phyloP scores from a whole-genome alignment of 2,113 vertebrate genomes.

The Procavia capensis region DNA sequence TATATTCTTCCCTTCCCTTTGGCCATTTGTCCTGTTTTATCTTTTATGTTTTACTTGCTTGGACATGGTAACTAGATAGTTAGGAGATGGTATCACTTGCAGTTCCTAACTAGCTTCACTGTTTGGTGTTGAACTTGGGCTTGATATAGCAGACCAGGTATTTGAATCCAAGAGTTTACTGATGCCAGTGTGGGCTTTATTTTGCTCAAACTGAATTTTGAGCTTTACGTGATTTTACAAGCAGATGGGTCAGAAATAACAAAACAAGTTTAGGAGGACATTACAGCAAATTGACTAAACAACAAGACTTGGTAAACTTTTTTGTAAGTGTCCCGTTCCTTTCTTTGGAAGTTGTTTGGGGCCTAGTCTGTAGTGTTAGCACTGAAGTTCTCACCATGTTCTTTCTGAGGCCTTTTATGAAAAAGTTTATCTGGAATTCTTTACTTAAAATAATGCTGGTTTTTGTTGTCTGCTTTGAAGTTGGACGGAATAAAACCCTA shows the following conservation, averaged over 20 bases:
- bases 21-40: slow-evolving; percentile 63
- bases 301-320: slow-evolving; percentile 34
- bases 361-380: not conserved
- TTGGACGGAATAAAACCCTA: not conserved
- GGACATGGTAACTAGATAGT: slow-evolving; percentile 72
- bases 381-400: not conserved
- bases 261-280: slow-evolving; percentile 28
- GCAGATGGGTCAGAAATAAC: slow-evolving; percentile 33
- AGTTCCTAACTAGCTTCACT: slow-evolving; percentile 37
- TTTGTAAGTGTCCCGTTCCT: not conserved
- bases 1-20: slow-evolving; percentile 44
- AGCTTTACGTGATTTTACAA: slow-evolving; percentile 36
- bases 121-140: slow-evolving; percentile 48
- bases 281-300: slow-evolving; percentile 18
- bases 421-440: slow-evolving; percentile 19
- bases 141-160: slow-evolving; percentile 44
- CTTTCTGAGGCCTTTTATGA: slow-evolving; percentile 25
- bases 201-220: slow-evolving; percentile 20
- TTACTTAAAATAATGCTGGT: slow-evolving; percentile 42
- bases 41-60: slow-evolving; percentile 72
- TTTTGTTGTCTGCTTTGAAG: not conserved
- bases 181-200: not conserved
- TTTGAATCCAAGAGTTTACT: slow-evolving; percentile 44
- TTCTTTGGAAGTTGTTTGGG: slow-evolving; percentile 19
- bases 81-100: slow-evolving; percentile 66